phyloP scores from a whole-genome alignment of 2,888 invertebrate species.

The Nephrotoma flavescens region DNA sequence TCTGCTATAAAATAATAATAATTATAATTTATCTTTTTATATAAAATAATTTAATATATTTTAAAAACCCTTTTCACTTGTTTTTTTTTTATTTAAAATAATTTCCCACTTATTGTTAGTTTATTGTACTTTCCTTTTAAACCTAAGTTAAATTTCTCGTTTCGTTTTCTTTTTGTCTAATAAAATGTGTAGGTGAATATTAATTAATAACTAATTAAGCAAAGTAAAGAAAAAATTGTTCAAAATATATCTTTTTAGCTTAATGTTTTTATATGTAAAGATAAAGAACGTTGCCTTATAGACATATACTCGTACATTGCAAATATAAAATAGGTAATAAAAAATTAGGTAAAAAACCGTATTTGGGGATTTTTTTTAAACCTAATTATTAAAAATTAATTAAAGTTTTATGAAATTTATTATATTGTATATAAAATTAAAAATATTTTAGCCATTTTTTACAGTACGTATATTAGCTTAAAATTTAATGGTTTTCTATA shows the following conservation, averaged over 20 bases:
- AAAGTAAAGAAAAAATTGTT: not conserved
- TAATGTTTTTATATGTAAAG: not conserved
- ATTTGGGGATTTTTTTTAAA: not conserved
- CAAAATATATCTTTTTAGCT: not conserved
- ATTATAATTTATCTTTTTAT: not conserved
- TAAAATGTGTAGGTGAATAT: not conserved
- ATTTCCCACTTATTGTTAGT: not conserved
- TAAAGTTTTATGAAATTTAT: not conserved
- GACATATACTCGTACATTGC: not conserved
- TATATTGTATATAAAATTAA: not conserved
- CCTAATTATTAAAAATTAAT: not conserved
- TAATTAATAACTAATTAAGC: not conserved
- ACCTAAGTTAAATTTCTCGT: not conserved
- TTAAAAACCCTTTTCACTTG: not conserved
- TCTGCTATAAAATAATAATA: not conserved
- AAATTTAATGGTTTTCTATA: not conserved
- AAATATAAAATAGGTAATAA: not conserved
- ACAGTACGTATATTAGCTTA: not conserved
- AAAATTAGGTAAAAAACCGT: not conserved
- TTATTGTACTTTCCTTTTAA: not conserved
- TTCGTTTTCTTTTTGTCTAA: not conserved
- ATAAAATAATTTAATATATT: not conserved
- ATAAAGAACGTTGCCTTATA: not conserved
- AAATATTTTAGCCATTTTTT: not conserved
- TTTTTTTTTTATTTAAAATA: not conserved